A percentile compares a stretch with the other conserved stretches of the same genome.
These are phyloP conservation scores for Amblyjoppa fuscipennis DNA, from an alignment of 2,888 invertebrate genomes.

Conservation along the genomic window DNA sequence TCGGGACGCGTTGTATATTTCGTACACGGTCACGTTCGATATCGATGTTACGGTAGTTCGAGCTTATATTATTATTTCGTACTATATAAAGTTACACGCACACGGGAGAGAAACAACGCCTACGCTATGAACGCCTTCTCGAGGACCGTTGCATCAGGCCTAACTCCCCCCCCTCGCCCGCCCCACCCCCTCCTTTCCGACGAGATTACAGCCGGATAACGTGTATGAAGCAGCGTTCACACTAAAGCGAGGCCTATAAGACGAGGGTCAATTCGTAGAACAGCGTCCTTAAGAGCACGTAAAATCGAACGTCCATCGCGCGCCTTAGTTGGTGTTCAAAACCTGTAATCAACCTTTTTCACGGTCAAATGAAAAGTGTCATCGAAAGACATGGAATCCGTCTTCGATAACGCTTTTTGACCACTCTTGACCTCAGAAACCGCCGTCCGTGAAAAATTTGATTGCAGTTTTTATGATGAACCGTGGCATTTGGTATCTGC, in stretches of 20 bases:
- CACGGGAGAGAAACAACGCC: slow-evolving; percentile 33
- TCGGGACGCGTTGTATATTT: slow-evolving; percentile 41
- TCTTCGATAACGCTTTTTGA: too few relatives aligned
- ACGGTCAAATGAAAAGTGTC: too few relatives aligned
- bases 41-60: slow-evolving; percentile 43
- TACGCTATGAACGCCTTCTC: slow-evolving; percentile 46
- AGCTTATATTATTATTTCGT: slow-evolving; percentile 27
- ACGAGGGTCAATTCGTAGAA: not conserved
- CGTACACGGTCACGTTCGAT: slow-evolving; percentile 62
- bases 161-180: not conserved
- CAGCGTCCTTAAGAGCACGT: not conserved
- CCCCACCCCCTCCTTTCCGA: slow-evolving; percentile 9
- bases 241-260: not conserved
- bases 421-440: too few relatives aligned
- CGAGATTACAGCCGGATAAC: slow-evolving; percentile 32
- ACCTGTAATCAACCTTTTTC: too few relatives aligned
- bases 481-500: too few relatives aligned
- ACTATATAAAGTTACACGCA: slow-evolving; percentile 33
- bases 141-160: slow-evolving; percentile 46
- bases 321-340: too few relatives aligned
- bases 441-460: too few relatives aligned
- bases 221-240: slow-evolving; percentile 28
- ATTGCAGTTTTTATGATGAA: too few relatives aligned
- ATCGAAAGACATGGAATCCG: too few relatives aligned
- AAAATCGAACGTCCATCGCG: not conserved